Percentiles rank a stretch among this genome's conserved stretches.
These are phyloP conservation scores for Megaceryle alcyon DNA, from an alignment of 2,797 vertebrate species.

Conservation along the genomic window DNA sequence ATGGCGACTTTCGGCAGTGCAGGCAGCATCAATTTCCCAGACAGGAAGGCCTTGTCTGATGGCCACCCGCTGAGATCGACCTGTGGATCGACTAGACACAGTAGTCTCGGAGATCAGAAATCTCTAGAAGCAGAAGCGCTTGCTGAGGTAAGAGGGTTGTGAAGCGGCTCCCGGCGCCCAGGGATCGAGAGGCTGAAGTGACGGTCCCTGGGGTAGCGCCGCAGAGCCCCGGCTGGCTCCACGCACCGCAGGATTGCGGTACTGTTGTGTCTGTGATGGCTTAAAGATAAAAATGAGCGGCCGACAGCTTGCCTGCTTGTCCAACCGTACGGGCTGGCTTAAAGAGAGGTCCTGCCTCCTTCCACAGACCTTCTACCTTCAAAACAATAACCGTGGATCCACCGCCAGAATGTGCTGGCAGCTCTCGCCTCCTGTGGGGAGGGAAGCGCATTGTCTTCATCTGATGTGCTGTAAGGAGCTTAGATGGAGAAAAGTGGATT, in stretches of 20 bases:
- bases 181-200: neutral
- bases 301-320: neutral
- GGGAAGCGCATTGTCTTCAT: neutral
- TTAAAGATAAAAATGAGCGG: neutral
- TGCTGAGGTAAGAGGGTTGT: slow-evolving; percentile 85
- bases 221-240: neutral
- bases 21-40: slow-evolving; percentile 93
- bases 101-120: slow-evolving; percentile 92
- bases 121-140: slow-evolving; percentile 92
- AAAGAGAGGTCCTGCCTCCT: neutral
- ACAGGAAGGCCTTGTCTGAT: slow-evolving; percentile 88
- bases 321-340: fast-evolving
- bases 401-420: neutral
- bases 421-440: neutral
- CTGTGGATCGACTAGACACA: slow-evolving; percentile 87
- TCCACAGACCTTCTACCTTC: neutral
- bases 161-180: neutral
- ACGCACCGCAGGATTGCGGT: neutral
- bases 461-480: neutral
- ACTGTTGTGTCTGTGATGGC: neutral
- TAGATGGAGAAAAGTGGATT: neutral
- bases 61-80: slow-evolving; percentile 84
- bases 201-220: neutral
- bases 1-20: slow-evolving; percentile 91
- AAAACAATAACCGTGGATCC: neutral